Percentiles rank a stretch among this genome's conserved stretches.
Evolutionary conservation across 2,113 vertebrate genomes (phyloP).

Genomic region (Cardinalis cardinalis): DNA sequence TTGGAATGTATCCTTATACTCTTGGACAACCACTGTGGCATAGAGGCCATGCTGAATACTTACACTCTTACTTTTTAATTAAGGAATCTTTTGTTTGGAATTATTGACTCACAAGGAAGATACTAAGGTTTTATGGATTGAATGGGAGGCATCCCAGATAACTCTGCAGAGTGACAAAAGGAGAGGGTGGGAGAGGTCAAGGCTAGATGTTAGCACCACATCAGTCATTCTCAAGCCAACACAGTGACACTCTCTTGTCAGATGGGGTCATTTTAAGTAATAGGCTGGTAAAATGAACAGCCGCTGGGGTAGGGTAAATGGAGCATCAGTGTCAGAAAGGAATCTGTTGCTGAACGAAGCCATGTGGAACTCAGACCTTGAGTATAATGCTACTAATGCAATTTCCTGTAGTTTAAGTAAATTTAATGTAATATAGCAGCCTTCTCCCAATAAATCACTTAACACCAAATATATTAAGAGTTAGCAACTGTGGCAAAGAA

Average conservation of each 20-base stretch:
- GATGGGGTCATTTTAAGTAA: conserved; percentile 75
- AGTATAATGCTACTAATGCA: conserved; percentile 61
- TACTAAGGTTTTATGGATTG: conserved; percentile 40
- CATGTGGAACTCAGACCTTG: conserved; percentile 76
- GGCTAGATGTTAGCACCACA: conserved; percentile 85
- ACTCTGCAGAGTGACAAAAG: conserved; percentile 66
- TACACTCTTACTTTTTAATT: conserved; percentile 12
- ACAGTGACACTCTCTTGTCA: conserved; percentile 83
- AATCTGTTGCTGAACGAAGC: conserved; percentile 84
- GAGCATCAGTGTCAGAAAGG: conserved; percentile 83
- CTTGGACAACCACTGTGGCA: background rate
- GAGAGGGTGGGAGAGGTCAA: conserved; percentile 76
- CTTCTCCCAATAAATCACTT: conserved; percentile 69
- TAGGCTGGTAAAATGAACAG: conserved; percentile 67
- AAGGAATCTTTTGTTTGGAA: conserved; percentile 39
- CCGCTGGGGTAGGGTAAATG: conserved; percentile 66
- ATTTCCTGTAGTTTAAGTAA: conserved; percentile 63
- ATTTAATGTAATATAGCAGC: conserved; percentile 62
- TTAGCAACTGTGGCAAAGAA: background rate
- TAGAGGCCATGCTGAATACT: background rate
- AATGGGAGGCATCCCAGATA: conserved; percentile 62
- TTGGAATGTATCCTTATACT: background rate
- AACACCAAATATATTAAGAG: conserved; percentile 4
- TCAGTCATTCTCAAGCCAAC: conserved; percentile 84
- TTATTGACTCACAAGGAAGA: conserved; percentile 40